A percentile compares a stretch with the other conserved stretches of the same genome.
Conservation (phyloP, 2,113 vertebrate genomes). For the Micronycteris hirsuta region DNA sequence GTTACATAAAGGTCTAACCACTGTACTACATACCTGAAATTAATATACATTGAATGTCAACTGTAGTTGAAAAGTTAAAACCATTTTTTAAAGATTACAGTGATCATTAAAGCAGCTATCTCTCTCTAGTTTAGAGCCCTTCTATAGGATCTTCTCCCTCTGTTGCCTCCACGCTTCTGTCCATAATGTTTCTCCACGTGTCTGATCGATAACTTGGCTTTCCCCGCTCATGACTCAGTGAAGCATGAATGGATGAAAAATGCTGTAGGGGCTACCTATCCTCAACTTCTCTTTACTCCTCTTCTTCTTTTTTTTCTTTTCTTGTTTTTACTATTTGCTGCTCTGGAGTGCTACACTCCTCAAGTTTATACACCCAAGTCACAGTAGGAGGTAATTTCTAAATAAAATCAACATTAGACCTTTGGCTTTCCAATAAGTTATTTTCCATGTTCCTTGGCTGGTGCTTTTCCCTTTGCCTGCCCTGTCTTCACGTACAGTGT, state of each 20-base stretch:
- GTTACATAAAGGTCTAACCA: not conserved
- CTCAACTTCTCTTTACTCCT: not conserved
- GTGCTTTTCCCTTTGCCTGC: constrained; percentile 12
- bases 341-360: not conserved
- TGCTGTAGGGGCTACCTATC: not conserved
- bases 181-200: not conserved
- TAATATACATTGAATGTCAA: not conserved
- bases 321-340: not conserved
- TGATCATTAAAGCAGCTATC: not conserved
- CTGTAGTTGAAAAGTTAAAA: not conserved
- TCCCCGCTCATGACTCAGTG: not conserved
- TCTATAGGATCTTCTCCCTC: not conserved
- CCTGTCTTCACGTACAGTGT: constrained; percentile 31
- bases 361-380: not conserved
- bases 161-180: not conserved
- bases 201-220: not conserved
- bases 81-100: not conserved
- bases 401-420: constrained; percentile 26
- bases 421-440: constrained; percentile 59
- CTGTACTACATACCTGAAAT: not conserved
- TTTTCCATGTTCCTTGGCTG: constrained; percentile 35
- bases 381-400: constrained; percentile 48
- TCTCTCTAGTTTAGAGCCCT: not conserved
- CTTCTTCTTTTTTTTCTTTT: not conserved
- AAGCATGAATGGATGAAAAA: not conserved